phyloP scores from a whole-genome alignment of 1,140 invertebrate genomes.

The Drosophila ohnishii region DNA sequence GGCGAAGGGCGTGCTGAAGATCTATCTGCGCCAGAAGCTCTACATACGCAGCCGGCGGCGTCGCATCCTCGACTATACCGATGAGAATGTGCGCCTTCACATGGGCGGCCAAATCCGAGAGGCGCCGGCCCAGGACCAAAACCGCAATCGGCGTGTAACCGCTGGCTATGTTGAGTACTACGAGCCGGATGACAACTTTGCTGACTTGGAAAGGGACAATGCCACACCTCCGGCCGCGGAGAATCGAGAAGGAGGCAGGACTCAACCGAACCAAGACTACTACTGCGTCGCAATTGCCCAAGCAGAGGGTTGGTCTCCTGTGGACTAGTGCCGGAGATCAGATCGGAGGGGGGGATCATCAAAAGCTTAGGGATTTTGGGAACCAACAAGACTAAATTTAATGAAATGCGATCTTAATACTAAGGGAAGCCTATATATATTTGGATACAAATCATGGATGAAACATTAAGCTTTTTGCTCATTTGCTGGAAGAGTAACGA shows the following conservation, averaged over 20 bases:
- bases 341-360: not conserved
- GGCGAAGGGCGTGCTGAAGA: slow-evolving; percentile 96
- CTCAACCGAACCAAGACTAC: not conserved
- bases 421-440: not conserved
- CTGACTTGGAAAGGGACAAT: not conserved
- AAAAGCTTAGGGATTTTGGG: not conserved
- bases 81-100: slow-evolving; percentile 85
- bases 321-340: no score
- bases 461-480: not conserved
- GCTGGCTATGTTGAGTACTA: slow-evolving; percentile 27
- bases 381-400: slow-evolving; percentile 1
- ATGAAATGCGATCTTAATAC: not conserved
- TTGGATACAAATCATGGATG: slow-evolving; percentile 1
- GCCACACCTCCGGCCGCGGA: not conserved
- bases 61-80: slow-evolving; percentile 92
- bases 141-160: not conserved
- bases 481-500: not conserved
- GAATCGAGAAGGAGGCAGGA: not conserved
- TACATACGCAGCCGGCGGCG: slow-evolving; percentile 91
- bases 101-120: not conserved
- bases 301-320: not conserved
- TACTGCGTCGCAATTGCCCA: not conserved
- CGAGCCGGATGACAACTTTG: not conserved
- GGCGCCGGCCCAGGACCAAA: not conserved
- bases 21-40: slow-evolving; percentile 97